Evolutionary conservation across 2,797 vertebrate species (phyloP).

Genomic region (Buphagus erythrorhynchus): DNA sequence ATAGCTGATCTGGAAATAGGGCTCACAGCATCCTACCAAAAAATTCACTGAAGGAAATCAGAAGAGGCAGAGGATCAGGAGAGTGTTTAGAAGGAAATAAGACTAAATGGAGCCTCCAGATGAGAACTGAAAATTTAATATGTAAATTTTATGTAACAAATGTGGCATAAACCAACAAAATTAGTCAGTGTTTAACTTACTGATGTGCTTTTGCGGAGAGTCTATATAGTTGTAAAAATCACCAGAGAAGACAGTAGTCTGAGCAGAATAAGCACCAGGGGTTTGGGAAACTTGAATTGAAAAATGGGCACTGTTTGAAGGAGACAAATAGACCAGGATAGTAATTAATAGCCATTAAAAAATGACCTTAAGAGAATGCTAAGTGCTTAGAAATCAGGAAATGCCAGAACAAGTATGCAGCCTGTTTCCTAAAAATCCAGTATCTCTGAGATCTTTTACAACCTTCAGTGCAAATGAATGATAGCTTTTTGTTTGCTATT

Average conservation of each 20-base stretch:
- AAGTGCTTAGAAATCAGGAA: constrained; percentile 48
- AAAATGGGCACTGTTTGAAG: neutral
- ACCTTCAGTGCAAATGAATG: neutral
- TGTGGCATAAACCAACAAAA: neutral
- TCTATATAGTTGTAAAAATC: neutral
- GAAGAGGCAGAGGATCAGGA: neutral
- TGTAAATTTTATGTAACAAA: neutral
- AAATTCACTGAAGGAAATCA: neutral
- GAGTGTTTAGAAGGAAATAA: neutral
- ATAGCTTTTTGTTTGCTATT: constrained; percentile 42
- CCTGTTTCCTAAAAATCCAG: constrained; percentile 5
- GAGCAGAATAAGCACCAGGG: neutral
- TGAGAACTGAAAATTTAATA: neutral
- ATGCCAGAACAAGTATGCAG: neutral
- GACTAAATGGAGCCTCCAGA: neutral
- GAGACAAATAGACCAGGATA: neutral
- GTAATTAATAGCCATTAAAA: constrained; percentile 16
- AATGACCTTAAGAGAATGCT: constrained; percentile 17
- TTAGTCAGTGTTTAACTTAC: neutral
- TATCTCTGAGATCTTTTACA: neutral
- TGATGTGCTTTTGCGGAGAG: rapidly evolving
- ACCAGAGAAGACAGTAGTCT: neutral
- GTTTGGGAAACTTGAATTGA: neutral
- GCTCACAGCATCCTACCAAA: neutral
- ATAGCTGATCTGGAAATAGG: rapidly evolving